Percentiles rank a stretch among this genome's conserved stretches.
These are phyloP conservation scores for Moxostoma hubbsi DNA, from an alignment of 2,797 vertebrate genomes.

Conservation along the genomic window DNA sequence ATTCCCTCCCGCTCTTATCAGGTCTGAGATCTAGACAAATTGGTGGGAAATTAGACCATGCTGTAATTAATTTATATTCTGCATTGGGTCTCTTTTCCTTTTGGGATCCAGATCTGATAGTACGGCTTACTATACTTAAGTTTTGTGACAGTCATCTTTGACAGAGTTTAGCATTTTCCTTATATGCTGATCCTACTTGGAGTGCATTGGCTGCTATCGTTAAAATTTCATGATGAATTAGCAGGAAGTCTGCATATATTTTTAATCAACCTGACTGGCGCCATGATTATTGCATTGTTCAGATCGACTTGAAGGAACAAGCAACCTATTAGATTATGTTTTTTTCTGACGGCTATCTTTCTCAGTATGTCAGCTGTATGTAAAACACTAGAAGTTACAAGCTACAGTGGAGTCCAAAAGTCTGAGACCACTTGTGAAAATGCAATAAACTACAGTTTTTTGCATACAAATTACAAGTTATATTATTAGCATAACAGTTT, in stretches of 20 bases:
- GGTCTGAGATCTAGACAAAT: conserved; percentile 38
- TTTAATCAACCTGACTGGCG: conserved; percentile 37
- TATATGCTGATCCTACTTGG: not conserved
- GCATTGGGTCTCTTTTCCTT: conserved; percentile 13
- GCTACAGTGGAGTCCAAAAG: too few relatives aligned
- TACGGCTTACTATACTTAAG: not conserved
- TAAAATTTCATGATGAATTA: conserved; percentile 38
- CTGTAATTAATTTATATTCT: conserved; percentile 46
- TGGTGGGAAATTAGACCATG: conserved; percentile 40
- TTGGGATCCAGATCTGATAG: conserved; percentile 41
- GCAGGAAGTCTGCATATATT: conserved; percentile 24
- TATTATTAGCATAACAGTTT: too few relatives aligned
- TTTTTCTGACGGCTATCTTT: not conserved
- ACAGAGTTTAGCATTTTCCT: conserved; percentile 4
- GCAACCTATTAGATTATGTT: too few relatives aligned
- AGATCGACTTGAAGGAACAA: not conserved
- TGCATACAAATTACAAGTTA: too few relatives aligned
- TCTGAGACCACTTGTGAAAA: too few relatives aligned
- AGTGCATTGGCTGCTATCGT: not conserved
- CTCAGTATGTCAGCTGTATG: not conserved
- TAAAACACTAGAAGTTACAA: too few relatives aligned
- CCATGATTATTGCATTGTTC: not conserved
- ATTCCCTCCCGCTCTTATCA: conserved; percentile 34
- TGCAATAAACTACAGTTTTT: too few relatives aligned
- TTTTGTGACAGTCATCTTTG: not conserved